Conservation (phyloP, 2,888 invertebrate genomes). For the Nowickia ferox region DNA sequence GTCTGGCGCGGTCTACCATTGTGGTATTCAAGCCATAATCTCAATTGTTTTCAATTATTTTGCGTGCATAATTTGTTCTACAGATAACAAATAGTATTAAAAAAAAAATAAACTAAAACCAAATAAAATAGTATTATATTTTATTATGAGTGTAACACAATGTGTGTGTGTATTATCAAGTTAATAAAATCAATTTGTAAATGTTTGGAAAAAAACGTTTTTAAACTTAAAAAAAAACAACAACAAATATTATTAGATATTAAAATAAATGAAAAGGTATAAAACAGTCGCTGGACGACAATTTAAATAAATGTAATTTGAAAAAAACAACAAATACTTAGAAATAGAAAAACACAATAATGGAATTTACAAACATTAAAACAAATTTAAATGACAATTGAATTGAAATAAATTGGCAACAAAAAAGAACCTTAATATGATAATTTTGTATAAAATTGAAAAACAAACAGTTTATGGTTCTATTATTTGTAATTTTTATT, state of each 20-base stretch:
- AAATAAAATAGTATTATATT: neutral
- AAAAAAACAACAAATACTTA: neutral
- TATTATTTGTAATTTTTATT: neutral
- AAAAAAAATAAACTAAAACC: neutral
- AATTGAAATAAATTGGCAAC: neutral
- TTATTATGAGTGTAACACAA: slow-evolving; percentile 15
- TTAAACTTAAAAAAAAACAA: slow-evolving; percentile 6
- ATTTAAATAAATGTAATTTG: slow-evolving; percentile 5
- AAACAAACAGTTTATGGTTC: slow-evolving; percentile 6
- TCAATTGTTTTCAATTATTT: slow-evolving; percentile 7
- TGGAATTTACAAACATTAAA: slow-evolving; percentile 7
- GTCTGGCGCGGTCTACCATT: neutral
- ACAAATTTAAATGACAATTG: slow-evolving; percentile 9
- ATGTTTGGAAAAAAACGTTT: slow-evolving; percentile 39
- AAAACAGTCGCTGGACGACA: slow-evolving; percentile 66
- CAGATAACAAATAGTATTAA: slow-evolving; percentile 4
- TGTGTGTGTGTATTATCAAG: slow-evolving; percentile 6
- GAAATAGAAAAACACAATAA: slow-evolving; percentile 1
- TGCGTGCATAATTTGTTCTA: neutral
- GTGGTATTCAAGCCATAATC: neutral
- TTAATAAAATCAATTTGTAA: slow-evolving; percentile 45
- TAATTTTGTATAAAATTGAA: neutral
- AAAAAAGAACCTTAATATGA: neutral
- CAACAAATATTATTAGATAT: slow-evolving; percentile 8
- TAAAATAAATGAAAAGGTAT: slow-evolving; percentile 26